Conservation (phyloP, 1,140 invertebrate genomes). For the Brachionus sp. region DNA sequence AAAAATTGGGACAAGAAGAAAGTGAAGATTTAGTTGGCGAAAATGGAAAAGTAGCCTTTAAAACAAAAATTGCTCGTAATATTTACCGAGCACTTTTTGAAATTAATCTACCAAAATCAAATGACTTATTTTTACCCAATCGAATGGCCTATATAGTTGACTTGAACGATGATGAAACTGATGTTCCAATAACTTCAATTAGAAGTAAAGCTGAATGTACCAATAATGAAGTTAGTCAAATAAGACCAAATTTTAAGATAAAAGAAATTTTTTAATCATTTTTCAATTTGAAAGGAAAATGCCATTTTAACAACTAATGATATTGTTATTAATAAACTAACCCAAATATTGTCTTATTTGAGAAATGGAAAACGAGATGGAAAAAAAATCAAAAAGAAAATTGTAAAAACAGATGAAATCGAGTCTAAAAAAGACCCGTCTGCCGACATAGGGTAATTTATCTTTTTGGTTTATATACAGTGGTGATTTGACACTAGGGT, state of each 20-base stretch:
- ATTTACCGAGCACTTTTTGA: slow-evolving; percentile 62
- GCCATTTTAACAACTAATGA: slow-evolving; percentile 86
- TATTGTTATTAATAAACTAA: slow-evolving; percentile 90
- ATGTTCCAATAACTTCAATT: slow-evolving; percentile 90
- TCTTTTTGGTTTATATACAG: too few species aligned
- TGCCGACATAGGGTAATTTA: background rate
- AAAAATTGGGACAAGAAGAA: slow-evolving; percentile 22
- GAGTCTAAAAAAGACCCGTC: slow-evolving; percentile 8
- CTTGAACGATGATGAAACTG: slow-evolving; percentile 80
- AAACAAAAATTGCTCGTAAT: slow-evolving; percentile 63
- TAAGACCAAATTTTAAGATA: background rate
- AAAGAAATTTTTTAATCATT: slow-evolving; percentile 49
- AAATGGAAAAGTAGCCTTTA: slow-evolving; percentile 64
- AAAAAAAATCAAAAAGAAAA: slow-evolving; percentile 58
- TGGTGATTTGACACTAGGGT: too few species aligned
- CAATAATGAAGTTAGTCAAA: slow-evolving; percentile 62
- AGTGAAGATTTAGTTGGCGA: slow-evolving; percentile 47
- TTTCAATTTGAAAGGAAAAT: slow-evolving; percentile 63
- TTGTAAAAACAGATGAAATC: slow-evolving; percentile 16
- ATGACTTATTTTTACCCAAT: slow-evolving; percentile 90
- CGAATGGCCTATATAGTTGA: slow-evolving; percentile 98
- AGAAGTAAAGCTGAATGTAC: slow-evolving; percentile 91
- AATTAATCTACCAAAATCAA: slow-evolving; percentile 65
- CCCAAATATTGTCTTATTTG: slow-evolving; percentile 91
- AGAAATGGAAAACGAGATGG: slow-evolving; percentile 61